Evolutionary conservation across 2,888 invertebrate genomes (phyloP), one percentile per base, ranked within the genome.

Genomic region (Dynastes hyllus): DNA sequence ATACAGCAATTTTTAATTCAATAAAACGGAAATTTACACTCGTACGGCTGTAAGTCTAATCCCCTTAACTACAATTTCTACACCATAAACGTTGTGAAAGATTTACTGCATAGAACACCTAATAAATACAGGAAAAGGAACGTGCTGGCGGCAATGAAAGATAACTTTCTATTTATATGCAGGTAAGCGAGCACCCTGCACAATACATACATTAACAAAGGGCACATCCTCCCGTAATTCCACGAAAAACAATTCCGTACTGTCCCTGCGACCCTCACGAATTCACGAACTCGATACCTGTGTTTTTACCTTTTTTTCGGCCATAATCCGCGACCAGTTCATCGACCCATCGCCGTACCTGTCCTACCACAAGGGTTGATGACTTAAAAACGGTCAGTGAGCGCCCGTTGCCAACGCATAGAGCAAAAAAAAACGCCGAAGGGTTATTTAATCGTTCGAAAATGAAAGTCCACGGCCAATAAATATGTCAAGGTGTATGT

Each of bases 311-410:
- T 82, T 82, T 83, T 81, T 80, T 75, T 61, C 58, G 58, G 45
- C 73, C 61, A 82, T 81, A 80, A 81, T 67, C 65, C 50, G 79
- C 65, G 63, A 51, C 65, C 69, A 78, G 83, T 83, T 83, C 83
- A 81, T 81, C 83, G 83, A 83, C 83, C 83, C 81, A 80, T 76
- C 67, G 53, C 40, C 79, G 79, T 82, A 83, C 83, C 83, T 82
- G 83, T 82, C 83, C 83, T 83, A 83, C 83, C 83, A 78, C 83
- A 83, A 83, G 83, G 83, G 83, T 83, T 83, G 83, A 82, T 83
- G 83, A 83, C 83, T 83, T 82, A 77, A 81, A 81, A 80, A 69
- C 80, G 83, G 82, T 83, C 81, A 83, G 83, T 83, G 77, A 81
- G 61, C 61, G 73, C 61, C 37, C 27, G 61, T 61, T 45, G 73